Conservation (phyloP, 2,113 vertebrate species). For the Microcebus lehilahytsara region DNA sequence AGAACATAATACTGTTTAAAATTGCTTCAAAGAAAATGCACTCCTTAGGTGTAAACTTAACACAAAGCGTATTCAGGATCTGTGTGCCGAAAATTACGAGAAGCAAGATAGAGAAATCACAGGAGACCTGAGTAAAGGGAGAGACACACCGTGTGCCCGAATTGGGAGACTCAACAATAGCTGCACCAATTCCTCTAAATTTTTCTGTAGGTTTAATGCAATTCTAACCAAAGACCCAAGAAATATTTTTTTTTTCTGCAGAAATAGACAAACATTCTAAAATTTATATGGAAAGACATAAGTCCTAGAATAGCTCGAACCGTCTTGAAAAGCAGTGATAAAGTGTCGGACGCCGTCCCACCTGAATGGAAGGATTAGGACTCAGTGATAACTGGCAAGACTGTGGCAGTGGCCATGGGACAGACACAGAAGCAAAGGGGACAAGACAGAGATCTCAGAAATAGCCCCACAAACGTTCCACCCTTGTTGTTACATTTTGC, state of each 20-base stretch:
- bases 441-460: background rate
- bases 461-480: background rate
- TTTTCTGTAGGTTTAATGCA: background rate
- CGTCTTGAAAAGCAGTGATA: background rate
- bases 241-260: background rate
- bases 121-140: background rate
- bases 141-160: background rate
- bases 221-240: background rate
- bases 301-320: background rate
- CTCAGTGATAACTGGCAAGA: too few relatives aligned
- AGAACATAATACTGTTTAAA: background rate
- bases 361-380: too few relatives aligned
- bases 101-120: background rate
- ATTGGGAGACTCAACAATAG: background rate
- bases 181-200: background rate
- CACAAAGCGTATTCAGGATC: background rate
- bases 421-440: background rate
- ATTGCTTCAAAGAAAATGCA: background rate
- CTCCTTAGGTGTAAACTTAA: background rate
- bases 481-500: background rate
- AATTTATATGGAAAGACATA: background rate
- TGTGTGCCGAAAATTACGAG: background rate
- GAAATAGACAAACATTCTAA: background rate
- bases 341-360: background rate
- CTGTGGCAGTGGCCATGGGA: too few relatives aligned